Base-by-base conservation (phyloP, 2,797 vertebrate genomes). In the Clarias pachynema region DNA sequence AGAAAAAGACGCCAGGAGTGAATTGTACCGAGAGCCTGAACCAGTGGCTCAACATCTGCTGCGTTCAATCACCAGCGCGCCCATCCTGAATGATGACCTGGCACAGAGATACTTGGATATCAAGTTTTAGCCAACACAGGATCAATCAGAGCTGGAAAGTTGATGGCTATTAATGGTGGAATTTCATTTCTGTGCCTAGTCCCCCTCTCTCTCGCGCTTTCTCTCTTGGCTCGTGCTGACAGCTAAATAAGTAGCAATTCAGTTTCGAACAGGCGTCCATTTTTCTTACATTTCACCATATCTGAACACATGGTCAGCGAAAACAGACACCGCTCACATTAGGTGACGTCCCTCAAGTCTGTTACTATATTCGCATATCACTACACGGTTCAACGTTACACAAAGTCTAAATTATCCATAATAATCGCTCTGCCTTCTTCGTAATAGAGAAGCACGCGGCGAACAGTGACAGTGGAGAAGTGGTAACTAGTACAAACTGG, bases 81-180 rank as follows among this genome's bases (percentile, higher is more conserved):
- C 18, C 72, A 63, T 40, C 34, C 22, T 93, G 91, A 90, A 89
- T 87, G 87, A 91, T 91, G 92, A 92, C 88, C 91, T 91, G 86
- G 68, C 68, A 87, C 73, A 86, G 29, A 79, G 72, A 85, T 44
- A 84, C 77, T 60, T 40, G 84, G 83, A 88, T 69, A 79, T 87
- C 87, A 85, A 59, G 87, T 91, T 89, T 86, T 26, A 86, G 44
- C 49, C 79, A 56, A 66, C 44, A 24, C 66, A 87, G 59, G 85
- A 88, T 84, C 79, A 84, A 85, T 87, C 85, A 81, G 77, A 86
- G 84, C 66, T n/a, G 0, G 31, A 34, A 57, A 63, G 83, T 31
- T 60, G 74, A 82, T 80, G 44, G 15, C 34, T 85, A 63, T 85
- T 84, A 84, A 89, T 60, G 77, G 65, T 80, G 80, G 63, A 74